These are phyloP conservation scores for Holcopasites calliopsidis DNA, from an alignment of 1,140 invertebrate species.

Conservation along the genomic window DNA sequence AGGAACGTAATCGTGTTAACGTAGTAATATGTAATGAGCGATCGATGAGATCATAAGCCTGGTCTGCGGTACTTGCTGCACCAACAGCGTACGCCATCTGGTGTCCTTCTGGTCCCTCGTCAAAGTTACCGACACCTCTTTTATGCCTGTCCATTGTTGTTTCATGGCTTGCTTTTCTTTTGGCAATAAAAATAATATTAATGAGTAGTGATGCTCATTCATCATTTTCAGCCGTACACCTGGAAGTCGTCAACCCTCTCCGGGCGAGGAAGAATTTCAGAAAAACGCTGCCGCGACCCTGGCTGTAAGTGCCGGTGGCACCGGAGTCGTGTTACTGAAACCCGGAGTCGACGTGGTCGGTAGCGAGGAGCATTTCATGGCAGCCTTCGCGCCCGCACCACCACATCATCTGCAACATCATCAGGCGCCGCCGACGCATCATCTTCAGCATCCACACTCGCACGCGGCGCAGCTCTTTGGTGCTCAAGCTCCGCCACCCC, in stretches of 20 bases:
- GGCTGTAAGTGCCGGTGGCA: constrained; percentile 73
- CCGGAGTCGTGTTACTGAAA: constrained; percentile 78
- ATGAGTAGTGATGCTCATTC: constrained; percentile 32
- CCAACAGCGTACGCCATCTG: constrained; percentile 48
- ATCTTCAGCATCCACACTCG: constrained; percentile 77
- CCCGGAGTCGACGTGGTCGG: constrained; percentile 81
- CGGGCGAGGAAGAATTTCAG: constrained; percentile 90
- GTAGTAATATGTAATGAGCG: constrained; percentile 32
- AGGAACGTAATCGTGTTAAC: constrained; percentile 42
- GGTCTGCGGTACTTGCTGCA: constrained; percentile 29
- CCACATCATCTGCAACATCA: constrained; percentile 80
- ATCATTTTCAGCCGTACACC: constrained; percentile 85
- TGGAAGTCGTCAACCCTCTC: constrained; percentile 94
- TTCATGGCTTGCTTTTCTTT: background rate
- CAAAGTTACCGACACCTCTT: constrained; percentile 49
- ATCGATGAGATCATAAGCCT: constrained; percentile 48
- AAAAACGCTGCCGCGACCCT: constrained; percentile 81
- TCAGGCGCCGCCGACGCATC: constrained; percentile 78
- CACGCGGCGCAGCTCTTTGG: constrained; percentile 78
- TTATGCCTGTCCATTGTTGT: background rate
- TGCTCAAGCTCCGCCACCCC: constrained; percentile 78
- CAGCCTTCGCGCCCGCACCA: constrained; percentile 81
- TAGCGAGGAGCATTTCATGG: constrained; percentile 79
- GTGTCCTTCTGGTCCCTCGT: background rate
- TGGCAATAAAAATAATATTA: too few relatives aligned